These are phyloP conservation scores for Cylas formicarius DNA, from an alignment of 1,140 invertebrate genomes.

Conservation along the genomic window DNA sequence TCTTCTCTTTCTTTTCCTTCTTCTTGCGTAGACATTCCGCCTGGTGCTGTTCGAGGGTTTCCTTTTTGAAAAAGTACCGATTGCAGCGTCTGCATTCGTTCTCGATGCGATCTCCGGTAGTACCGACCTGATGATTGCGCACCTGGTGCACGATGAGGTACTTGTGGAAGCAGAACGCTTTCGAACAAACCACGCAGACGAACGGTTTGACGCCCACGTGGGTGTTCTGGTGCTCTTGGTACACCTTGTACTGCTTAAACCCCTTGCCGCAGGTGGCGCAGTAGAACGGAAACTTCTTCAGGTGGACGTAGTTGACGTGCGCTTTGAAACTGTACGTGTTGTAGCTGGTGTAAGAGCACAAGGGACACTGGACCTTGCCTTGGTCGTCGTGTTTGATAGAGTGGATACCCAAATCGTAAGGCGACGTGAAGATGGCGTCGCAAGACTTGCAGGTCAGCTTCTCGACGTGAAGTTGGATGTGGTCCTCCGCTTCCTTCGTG, in stretches of 20 bases:
- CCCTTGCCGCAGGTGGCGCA: conserved; percentile 28
- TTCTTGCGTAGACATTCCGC: conserved; percentile 16
- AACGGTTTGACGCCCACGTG: conserved; percentile 37
- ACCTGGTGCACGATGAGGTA: conserved; percentile 66
- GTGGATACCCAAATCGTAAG: conserved; percentile 30
- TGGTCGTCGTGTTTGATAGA: conserved; percentile 24
- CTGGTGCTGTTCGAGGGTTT: conserved; percentile 45
- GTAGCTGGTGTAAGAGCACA: conserved; percentile 20
- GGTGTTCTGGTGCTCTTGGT: conserved; percentile 24
- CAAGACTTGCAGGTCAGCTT: conserved; percentile 29
- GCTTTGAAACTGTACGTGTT: conserved; percentile 15
- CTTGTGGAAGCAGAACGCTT: conserved; percentile 59
- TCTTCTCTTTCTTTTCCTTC: conserved; percentile 16
- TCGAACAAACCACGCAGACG: conserved; percentile 34
- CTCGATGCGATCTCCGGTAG: conserved; percentile 22
- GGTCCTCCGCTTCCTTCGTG: conserved; percentile 26
- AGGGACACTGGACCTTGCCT: conserved; percentile 16
- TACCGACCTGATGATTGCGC: conserved; percentile 41
- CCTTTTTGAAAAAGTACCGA: conserved; percentile 42
- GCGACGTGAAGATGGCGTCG: conserved; percentile 25
- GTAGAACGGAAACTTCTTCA: conserved; percentile 41
- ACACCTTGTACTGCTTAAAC: conserved; percentile 23
- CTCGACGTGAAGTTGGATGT: conserved; percentile 25
- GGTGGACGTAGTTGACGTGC: conserved; percentile 39
- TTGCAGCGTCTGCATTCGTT: conserved; percentile 39